Base-by-base conservation (phyloP, 2,113 vertebrate species). In the Eretmodus cyanostictus region DNA sequence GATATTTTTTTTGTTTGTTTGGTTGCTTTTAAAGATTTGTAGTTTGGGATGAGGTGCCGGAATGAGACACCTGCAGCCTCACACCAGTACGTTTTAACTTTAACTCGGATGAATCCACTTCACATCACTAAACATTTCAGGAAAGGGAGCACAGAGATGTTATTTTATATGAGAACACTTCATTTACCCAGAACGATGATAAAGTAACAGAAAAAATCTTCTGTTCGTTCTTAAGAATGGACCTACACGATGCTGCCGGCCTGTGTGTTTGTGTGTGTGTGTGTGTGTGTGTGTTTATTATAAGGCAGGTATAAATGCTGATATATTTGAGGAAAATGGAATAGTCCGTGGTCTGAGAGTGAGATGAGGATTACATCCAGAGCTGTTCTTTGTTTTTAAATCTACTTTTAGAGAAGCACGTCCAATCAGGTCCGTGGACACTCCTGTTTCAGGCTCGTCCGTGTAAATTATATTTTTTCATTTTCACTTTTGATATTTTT, bases 381-480 rank as follows among this genome's bases (percentile, higher is more conserved):
- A 24, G 42, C 38, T 47, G 24, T 11, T 71, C 13, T 71, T 71
- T 38, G 38, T 38, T 66, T 66, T 66, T 36, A 66, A 63, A 83
- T 29, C 9, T 36, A 66, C 63, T 84, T 36, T 17, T 31, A 82
- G 54, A 78, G 42, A 31, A 82, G 76, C 61, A 13, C 11, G n/a
- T 89, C 79, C 86, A 22, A 82, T 29, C 6, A 34, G 5, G 80
- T 84, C 80, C 22, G 22, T 66, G 83, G 57, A 88, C 27, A 29
- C 29, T 54, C 61, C 6, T 49, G 29, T 81, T 29, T 82, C 55
- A 80, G 51, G 49, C 14, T 53, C n/a, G 22, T 89, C 82, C 3
- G 0, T 89, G 63, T 89, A 93, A 91, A 90, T 89, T 31, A 36
- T 73, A 47, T 82, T 90, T 91, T 73, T 91, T 42, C 34, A 76